Conservation (phyloP, 2,797 vertebrate genomes). For the Schizothorax lantsangensis region DNA sequence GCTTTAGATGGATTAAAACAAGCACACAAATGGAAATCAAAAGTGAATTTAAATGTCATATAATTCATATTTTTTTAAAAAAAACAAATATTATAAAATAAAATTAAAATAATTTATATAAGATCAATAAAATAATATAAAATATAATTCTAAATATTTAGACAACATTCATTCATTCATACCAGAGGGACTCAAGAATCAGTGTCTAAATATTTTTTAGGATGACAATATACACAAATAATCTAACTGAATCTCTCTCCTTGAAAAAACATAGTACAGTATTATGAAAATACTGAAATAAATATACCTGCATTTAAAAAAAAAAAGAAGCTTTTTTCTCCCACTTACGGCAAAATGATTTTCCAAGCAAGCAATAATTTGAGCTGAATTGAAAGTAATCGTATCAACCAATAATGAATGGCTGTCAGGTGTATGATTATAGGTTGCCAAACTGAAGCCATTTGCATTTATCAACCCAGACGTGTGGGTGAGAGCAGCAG, state of each 20-base stretch:
- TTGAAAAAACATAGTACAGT: not conserved
- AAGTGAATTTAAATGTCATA: not conserved
- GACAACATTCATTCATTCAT: not conserved
- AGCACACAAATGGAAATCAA: not conserved
- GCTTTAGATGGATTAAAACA: not conserved
- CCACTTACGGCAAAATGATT: conserved; percentile 52
- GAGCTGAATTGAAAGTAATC: conserved; percentile 75
- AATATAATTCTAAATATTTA: not conserved
- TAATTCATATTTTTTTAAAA: not conserved
- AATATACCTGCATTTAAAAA: conserved; percentile 33
- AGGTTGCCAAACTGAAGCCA: conserved; percentile 62
- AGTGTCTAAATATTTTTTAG: not conserved
- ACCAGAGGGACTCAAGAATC: not conserved
- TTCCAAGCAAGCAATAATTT: conserved; percentile 65
- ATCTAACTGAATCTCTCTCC: not conserved
- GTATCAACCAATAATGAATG: conserved; percentile 70
- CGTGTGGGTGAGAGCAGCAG: conserved; percentile 56
- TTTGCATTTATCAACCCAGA: conserved; percentile 66
- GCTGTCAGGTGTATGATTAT: conserved; percentile 74
- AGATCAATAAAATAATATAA: not conserved
- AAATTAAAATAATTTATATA: too few relatives aligned
- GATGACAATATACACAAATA: not conserved
- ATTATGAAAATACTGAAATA: not conserved
- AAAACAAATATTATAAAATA: too few relatives aligned
- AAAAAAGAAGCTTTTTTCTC: not conserved